These are phyloP conservation scores for Origma solitaria DNA, from an alignment of 2,113 vertebrate genomes.

Conservation along the genomic window DNA sequence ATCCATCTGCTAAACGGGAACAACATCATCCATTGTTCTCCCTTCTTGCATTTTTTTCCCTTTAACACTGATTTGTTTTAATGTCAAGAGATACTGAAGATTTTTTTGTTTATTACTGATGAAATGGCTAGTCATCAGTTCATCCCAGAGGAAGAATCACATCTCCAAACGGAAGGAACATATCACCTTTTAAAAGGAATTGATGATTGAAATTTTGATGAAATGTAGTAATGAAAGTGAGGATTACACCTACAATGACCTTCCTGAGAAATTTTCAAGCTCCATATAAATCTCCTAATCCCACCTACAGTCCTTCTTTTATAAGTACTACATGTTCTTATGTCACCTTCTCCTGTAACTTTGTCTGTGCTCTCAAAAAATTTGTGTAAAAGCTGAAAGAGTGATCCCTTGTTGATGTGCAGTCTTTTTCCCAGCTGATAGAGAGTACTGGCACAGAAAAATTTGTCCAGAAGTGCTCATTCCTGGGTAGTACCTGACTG, in stretches of 20 bases:
- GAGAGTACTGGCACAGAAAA: background rate
- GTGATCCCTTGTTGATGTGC: background rate
- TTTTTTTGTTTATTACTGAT: constrained; percentile 30
- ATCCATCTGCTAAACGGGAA: background rate
- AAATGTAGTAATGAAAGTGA: background rate
- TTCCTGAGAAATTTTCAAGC: constrained; percentile 6
- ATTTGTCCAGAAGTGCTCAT: background rate
- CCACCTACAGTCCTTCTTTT: background rate
- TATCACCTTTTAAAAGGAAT: background rate
- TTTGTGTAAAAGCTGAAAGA: background rate
- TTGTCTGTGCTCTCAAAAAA: background rate
- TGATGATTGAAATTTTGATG: constrained; percentile 36
- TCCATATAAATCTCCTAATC: background rate
- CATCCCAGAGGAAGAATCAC: background rate
- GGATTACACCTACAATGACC: background rate
- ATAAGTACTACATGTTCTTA: background rate
- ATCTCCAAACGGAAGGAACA: constrained; percentile 6
- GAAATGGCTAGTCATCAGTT: constrained; percentile 26
- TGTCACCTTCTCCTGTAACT: constrained; percentile 2
- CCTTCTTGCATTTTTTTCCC: background rate
- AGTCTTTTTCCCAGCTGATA: background rate
- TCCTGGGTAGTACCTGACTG: background rate
- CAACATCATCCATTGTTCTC: background rate
- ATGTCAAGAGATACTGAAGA: background rate
- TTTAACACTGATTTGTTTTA: background rate